Evolutionary conservation across 2,113 vertebrate species (phyloP).

Genomic region (Pseudorectes ferrugineus): DNA sequence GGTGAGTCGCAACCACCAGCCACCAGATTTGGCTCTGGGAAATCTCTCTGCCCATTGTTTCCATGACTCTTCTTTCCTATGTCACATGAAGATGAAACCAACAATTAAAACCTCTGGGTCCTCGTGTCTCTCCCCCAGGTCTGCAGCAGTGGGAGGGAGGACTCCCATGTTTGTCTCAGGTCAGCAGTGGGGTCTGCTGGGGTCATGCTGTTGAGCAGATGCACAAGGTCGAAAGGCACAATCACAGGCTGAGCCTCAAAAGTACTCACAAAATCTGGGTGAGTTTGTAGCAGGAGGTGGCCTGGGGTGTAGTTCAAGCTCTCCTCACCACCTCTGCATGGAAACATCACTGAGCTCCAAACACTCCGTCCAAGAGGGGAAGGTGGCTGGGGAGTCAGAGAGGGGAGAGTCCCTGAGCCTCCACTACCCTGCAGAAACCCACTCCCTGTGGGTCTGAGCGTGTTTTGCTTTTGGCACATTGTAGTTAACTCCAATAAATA

Average conservation of each 20-base stretch:
- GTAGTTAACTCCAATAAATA: background rate
- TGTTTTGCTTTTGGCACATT: background rate
- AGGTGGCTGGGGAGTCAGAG: background rate
- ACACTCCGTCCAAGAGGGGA: fast-evolving
- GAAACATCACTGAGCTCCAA: background rate
- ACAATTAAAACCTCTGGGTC: background rate
- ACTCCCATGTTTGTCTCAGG: fast-evolving
- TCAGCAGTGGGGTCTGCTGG: background rate
- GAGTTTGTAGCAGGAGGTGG: background rate
- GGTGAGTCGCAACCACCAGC: background rate
- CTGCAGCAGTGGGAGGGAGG: background rate
- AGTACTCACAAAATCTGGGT: background rate
- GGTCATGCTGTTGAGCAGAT: background rate
- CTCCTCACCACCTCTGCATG: background rate
- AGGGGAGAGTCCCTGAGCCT: background rate
- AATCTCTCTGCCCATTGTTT: background rate
- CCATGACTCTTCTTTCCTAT: background rate
- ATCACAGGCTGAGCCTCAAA: background rate
- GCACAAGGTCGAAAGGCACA: background rate
- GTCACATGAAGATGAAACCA: background rate
- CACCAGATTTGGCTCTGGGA: background rate
- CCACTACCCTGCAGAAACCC: background rate
- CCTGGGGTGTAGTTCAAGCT: background rate
- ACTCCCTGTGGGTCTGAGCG: fast-evolving
- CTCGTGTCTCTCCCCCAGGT: fast-evolving